A percentile compares a stretch with the other conserved stretches of the same genome.
phyloP scores from a whole-genome alignment of 2,113 vertebrate species.

The Vimba vimba region DNA sequence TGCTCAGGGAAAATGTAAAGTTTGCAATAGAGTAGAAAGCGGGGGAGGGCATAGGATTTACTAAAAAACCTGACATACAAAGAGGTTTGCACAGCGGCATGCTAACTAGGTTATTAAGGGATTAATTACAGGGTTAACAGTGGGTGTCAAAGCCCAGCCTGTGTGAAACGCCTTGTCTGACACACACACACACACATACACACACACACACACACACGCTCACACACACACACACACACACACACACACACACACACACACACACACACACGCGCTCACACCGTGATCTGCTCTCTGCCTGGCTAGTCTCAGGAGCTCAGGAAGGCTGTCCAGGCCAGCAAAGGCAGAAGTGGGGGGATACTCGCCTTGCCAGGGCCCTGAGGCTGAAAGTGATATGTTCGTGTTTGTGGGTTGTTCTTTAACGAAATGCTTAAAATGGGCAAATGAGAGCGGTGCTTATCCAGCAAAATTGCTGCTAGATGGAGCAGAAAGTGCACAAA shows the following conservation, averaged over 20 bases:
- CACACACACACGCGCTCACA: constrained; percentile 5
- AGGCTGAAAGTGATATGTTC: constrained; percentile 68
- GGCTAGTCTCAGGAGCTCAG: constrained; percentile 29
- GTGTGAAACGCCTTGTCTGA: constrained; percentile 47
- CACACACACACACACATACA: constrained; percentile 45
- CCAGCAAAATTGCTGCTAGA: constrained; percentile 84
- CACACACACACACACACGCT: constrained; percentile 3
- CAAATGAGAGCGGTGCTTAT: constrained; percentile 83
- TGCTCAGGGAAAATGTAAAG: constrained; percentile 52
- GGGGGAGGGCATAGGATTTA: not conserved
- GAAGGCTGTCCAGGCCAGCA: constrained; percentile 15
- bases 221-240: constrained; percentile 29
- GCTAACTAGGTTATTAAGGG: constrained; percentile 36
- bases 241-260: constrained; percentile 43
- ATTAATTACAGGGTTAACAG: constrained; percentile 37
- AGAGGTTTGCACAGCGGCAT: not conserved
- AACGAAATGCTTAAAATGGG: constrained; percentile 78
- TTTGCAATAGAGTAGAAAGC: constrained; percentile 49
- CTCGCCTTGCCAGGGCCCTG: constrained; percentile 52
- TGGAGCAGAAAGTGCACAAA: constrained; percentile 85
- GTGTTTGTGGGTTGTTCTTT: constrained; percentile 79
- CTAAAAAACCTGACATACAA: constrained; percentile 51
- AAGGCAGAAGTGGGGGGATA: constrained; percentile 61
- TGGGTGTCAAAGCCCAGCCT: constrained; percentile 46
- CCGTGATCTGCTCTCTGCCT: constrained; percentile 1